Evolutionary conservation across 2,113 vertebrate species (phyloP).

Genomic region (Colaptes auratus): DNA sequence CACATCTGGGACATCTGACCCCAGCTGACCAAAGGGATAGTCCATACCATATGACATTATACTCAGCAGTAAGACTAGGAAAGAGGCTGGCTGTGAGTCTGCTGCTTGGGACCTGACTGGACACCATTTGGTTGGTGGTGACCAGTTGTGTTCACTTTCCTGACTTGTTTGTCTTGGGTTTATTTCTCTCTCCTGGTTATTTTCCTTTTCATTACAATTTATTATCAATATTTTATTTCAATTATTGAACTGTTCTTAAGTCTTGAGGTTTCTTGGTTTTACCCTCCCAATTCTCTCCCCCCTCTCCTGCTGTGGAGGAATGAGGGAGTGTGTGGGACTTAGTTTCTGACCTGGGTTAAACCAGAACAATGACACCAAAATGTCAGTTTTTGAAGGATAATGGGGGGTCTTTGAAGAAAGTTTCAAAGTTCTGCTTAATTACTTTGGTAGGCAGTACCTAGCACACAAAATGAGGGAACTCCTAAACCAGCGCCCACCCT

Average conservation of each 20-base stretch:
- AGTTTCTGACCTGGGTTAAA: neutral
- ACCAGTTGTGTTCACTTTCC: neutral
- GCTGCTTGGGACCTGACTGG: neutral
- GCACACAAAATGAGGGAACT: neutral
- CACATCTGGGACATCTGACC: too few relatives aligned
- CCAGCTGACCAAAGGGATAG: too few relatives aligned
- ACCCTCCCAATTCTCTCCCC: neutral
- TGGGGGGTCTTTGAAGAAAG: neutral
- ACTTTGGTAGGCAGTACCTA: neutral
- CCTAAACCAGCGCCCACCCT: accelerated
- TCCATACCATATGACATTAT: too few relatives aligned
- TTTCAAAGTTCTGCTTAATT: neutral
- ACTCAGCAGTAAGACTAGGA: too few relatives aligned
- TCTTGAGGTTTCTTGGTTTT: neutral
- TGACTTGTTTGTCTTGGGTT: neutral
- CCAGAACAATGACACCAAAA: neutral
- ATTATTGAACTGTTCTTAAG: neutral
- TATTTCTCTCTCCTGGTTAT: neutral
- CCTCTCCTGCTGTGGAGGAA: neutral
- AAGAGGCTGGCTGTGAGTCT: too few relatives aligned
- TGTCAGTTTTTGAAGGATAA: neutral
- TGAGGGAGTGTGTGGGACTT: neutral
- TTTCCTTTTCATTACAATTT: neutral
- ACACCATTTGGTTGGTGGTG: accelerated
- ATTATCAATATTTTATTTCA: neutral